These are phyloP conservation scores for Glaucopsyche alexis DNA, from an alignment of 2,888 invertebrate species.

Conservation along the genomic window DNA sequence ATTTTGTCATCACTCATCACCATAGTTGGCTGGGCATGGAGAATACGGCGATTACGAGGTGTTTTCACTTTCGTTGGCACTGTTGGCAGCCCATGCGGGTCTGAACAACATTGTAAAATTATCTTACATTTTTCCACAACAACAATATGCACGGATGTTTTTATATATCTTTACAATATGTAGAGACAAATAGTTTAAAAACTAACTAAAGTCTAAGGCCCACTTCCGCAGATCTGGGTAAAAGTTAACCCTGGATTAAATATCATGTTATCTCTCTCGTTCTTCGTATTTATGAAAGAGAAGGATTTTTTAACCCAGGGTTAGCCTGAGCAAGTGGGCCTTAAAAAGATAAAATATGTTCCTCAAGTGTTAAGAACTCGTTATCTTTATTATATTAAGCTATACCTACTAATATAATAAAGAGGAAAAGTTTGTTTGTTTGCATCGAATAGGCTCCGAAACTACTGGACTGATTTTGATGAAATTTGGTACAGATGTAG, in stretches of 20 bases:
- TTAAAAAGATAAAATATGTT: neutral
- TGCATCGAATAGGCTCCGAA: too few relatives aligned
- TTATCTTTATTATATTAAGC: neutral
- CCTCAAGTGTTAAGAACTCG: neutral
- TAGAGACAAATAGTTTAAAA: constrained; percentile 12
- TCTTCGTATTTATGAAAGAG: too few relatives aligned
- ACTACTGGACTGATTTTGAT: too few relatives aligned
- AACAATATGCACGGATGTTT: neutral
- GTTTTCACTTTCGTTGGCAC: constrained; percentile 27
- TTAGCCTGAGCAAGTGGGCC: too few relatives aligned
- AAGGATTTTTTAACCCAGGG: too few relatives aligned
- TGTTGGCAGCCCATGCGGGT: constrained; percentile 21
- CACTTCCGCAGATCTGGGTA: too few relatives aligned
- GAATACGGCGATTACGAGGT: constrained; percentile 24
- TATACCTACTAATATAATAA: too few relatives aligned
- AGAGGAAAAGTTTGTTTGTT: too few relatives aligned
- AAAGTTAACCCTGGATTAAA: too few relatives aligned
- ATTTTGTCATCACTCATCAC: constrained; percentile 24
- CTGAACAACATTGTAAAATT: neutral
- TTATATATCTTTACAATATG: neutral
- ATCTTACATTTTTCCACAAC: neutral
- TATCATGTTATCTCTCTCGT: too few relatives aligned
- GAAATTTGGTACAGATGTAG: too few relatives aligned
- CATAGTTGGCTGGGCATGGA: constrained; percentile 25
- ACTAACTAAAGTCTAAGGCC: neutral